Percentiles rank a stretch among this genome's conserved stretches.
These are phyloP conservation scores for Crenuchus spilurus DNA, from an alignment of 2,797 vertebrate genomes.

Conservation along the genomic window DNA sequence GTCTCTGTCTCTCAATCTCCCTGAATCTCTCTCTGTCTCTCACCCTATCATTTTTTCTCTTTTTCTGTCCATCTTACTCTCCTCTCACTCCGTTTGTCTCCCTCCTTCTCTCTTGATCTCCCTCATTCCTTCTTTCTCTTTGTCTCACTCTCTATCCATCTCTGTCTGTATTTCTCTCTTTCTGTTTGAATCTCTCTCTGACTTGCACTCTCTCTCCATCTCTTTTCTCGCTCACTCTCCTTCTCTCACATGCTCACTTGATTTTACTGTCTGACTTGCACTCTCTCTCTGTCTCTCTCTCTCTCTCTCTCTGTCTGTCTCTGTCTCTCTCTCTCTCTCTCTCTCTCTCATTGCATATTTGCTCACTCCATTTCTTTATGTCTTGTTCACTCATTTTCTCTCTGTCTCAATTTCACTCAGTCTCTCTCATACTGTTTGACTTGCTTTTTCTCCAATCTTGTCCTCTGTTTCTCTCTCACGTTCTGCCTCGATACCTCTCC, in stretches of 20 bases:
- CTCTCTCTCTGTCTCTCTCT: not conserved
- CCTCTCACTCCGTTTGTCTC: not conserved
- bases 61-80: too few relatives aligned
- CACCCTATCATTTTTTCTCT: too few relatives aligned
- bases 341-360: too few relatives aligned
- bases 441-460: not conserved
- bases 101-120: constrained; percentile 10
- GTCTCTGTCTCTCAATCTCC: constrained; percentile 12
- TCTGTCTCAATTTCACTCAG: too few relatives aligned
- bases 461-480: not conserved
- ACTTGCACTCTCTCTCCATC: not conserved
- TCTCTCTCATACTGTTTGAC: not conserved
- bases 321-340: too few relatives aligned
- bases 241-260: not conserved
- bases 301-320: too few relatives aligned
- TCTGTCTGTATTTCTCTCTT: constrained; percentile 26
- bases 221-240: too few relatives aligned
- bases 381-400: too few relatives aligned
- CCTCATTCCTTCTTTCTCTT: not conserved
- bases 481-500: not conserved
- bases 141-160: not conserved
- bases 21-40: constrained; percentile 5
- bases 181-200: not conserved
- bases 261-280: not conserved
- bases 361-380: too few relatives aligned